Evolutionary conservation across 1,140 invertebrate species (phyloP).

Genomic region (Plectrocnemia conspersa): DNA sequence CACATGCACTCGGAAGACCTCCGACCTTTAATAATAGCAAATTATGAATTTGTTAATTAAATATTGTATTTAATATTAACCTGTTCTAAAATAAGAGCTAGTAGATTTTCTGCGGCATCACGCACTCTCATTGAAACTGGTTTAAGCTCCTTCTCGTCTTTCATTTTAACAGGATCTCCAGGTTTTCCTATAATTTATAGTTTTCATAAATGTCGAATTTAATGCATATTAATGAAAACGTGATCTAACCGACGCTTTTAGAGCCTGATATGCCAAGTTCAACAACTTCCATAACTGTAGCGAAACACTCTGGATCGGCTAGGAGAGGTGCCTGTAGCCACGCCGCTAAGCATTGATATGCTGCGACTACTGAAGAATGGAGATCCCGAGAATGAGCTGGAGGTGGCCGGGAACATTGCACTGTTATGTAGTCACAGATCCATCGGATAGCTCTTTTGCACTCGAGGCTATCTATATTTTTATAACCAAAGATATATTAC

Average conservation of each 20-base stretch:
- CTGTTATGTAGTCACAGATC: conserved; percentile 95
- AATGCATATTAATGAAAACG: conserved; percentile 1
- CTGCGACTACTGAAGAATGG: conserved; percentile 95
- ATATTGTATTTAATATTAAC: conserved; percentile 44
- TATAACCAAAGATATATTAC: conserved; percentile 14
- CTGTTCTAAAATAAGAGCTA: conserved; percentile 89
- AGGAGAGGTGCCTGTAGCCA: conserved; percentile 75
- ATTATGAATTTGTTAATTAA: not conserved
- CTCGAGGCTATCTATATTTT: conserved; percentile 68
- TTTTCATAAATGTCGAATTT: not conserved
- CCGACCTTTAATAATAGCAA: conserved; percentile 58
- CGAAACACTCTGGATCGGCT: conserved; percentile 87
- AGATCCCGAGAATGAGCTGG: conserved; percentile 95
- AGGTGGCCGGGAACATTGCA: conserved; percentile 92
- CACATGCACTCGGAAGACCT: conserved; percentile 78
- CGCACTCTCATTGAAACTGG: conserved; percentile 93
- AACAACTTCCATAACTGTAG: conserved; percentile 91
- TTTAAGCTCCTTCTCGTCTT: conserved; percentile 93
- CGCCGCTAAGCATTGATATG: conserved; percentile 83
- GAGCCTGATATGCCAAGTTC: conserved; percentile 96
- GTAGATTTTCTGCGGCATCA: conserved; percentile 89
- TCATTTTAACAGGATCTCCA: conserved; percentile 84
- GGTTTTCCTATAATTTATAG: conserved; percentile 57
- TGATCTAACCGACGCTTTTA: conserved; percentile 66
- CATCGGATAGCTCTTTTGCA: conserved; percentile 93